These are phyloP conservation scores for Acanthaster planci DNA, from an alignment of 35 echinoderm and acorn worm genomes.

Conservation along the genomic window DNA sequence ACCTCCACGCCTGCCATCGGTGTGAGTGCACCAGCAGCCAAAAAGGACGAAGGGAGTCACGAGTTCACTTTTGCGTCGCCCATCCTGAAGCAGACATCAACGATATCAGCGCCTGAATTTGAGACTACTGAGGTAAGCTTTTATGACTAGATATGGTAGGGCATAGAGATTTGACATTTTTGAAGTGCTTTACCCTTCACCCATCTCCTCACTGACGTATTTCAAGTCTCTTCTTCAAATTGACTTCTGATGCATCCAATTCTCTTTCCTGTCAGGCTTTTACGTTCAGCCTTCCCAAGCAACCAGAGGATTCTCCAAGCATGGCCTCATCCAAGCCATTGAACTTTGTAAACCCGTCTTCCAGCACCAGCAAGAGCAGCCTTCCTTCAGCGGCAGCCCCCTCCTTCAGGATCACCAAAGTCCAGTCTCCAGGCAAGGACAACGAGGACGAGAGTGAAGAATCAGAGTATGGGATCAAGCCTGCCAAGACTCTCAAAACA, in stretches of 20 bases:
- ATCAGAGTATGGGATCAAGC: slow-evolving; percentile 55
- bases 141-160: no score
- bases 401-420: background rate
- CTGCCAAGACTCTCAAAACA: slow-evolving; percentile 74
- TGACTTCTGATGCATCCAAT: no score
- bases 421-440: background rate
- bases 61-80: slow-evolving; percentile 61
- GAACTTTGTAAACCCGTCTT: slow-evolving; percentile 26
- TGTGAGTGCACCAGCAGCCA: background rate
- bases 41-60: background rate
- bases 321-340: background rate
- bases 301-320: background rate
- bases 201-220: no score
- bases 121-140: slow-evolving; percentile 37
- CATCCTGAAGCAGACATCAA: slow-evolving; percentile 31
- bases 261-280: slow-evolving; percentile 19
- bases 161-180: no score
- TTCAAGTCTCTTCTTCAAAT: no score
- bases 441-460: slow-evolving; percentile 43
- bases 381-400: background rate
- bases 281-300: slow-evolving; percentile 23
- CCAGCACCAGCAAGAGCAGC: background rate
- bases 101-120: slow-evolving; percentile 31
- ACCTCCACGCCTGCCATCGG: slow-evolving; percentile 8
- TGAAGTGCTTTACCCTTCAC: no score